Base-by-base conservation (phyloP, 2,797 vertebrate species). In the Austrolebias charrua region DNA sequence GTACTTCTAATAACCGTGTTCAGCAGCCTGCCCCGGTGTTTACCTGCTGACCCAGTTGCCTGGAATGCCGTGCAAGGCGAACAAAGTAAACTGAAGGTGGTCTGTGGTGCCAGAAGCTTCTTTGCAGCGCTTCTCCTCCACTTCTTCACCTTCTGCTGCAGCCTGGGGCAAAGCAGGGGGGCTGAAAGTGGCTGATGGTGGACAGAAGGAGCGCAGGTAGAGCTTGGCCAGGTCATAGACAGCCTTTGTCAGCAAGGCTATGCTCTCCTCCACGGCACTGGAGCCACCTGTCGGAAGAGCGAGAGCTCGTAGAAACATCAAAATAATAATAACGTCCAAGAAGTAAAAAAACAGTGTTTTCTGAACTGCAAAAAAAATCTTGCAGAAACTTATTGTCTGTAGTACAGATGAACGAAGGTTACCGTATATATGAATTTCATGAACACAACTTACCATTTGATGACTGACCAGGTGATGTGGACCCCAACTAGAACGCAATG, bases 31-130 rank as follows among this genome's bases (percentile, higher is more conserved):
- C 24, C 16, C 3, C 38, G 35, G 19, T 18, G 16, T 44, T 92
- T 87, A 99, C 98, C 95, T 96, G 90, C 94, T 96, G 74, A 98
- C 90, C 98, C 98, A 99, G 71, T 69, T 80, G 82, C 90, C 71
- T 15, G 94, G 92, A 88, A 99, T 95, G 73, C 96, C 95, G 67
- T 99, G 97, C 58, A 95, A 84, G 44, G 95, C 95, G 80, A 95
- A 97, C 74, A 98, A 67, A 52, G 94, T 97, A 86, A 99, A 99
- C 71, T 98, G 95, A 49, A 99, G 94, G 73, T 98, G 96, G 73
- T 98, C 96, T 6, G 94, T 91, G 59, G 94, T 92, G 55, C 93
- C 92, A n/a, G 93, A 95, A 0, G 95, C 95, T 80, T 97, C 96
- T 75, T 90, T 95, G 62, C 87, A 87, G 69, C 56, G 84, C 60